Conservation (phyloP, 2,113 vertebrate species). For the Platichthys stellatus region DNA sequence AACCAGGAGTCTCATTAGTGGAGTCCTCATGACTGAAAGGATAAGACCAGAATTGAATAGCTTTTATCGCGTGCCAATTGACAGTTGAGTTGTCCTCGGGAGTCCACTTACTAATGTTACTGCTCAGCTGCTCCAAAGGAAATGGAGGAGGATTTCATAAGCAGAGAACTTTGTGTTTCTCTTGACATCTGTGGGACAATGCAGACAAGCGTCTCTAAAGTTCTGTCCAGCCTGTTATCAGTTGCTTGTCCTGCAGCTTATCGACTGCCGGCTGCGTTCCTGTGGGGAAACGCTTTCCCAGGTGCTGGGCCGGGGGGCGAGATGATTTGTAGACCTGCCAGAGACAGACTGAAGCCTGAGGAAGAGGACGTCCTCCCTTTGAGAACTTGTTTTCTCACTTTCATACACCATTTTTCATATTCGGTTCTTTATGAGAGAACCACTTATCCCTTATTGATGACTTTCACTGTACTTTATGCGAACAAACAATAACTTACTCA, state of each 20-base stretch:
- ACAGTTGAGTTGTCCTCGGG: not conserved
- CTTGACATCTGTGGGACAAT: constrained; percentile 11
- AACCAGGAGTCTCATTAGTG: not conserved
- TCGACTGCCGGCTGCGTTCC: too few relatives aligned
- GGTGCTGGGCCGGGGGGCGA: constrained; percentile 30
- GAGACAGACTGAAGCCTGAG: constrained; percentile 3
- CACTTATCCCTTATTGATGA: too few relatives aligned
- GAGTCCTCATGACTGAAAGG: not conserved
- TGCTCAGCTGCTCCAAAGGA: not conserved
- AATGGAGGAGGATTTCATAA: not conserved
- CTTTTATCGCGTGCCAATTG: not conserved
- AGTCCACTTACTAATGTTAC: not conserved
- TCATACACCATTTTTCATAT: not conserved
- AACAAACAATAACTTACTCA: too few relatives aligned
- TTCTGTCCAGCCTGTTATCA: not conserved
- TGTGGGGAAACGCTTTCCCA: not conserved
- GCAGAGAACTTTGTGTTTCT: not conserved
- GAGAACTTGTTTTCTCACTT: not conserved
- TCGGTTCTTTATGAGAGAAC: too few relatives aligned
- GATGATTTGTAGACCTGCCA: constrained; percentile 56
- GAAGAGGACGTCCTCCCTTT: constrained; percentile 21
- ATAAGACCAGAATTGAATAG: not conserved
- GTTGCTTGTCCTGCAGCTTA: constrained; percentile 14
- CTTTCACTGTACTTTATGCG: too few relatives aligned
- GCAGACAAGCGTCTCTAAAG: not conserved